A percentile compares a stretch with the other conserved stretches of the same genome.
Evolutionary conservation across 1,140 invertebrate species (phyloP).

Genomic region (Papilio glaucus): DNA sequence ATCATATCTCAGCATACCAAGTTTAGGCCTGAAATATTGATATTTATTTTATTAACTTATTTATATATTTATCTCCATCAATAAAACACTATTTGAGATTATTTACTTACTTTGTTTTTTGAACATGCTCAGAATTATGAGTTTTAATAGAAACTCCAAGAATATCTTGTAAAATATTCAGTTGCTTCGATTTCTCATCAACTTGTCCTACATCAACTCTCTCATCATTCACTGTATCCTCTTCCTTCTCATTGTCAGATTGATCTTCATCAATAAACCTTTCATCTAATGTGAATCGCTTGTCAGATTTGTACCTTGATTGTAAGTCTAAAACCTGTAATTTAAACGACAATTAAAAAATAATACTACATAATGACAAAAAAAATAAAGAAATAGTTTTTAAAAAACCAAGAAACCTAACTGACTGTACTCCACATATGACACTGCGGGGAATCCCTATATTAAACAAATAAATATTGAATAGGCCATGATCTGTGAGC

Average conservation of each 20-base stretch:
- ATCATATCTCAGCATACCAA: conserved; percentile 86
- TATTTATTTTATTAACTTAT: not conserved
- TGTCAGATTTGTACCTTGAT: conserved; percentile 84
- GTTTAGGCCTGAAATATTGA: conserved; percentile 62
- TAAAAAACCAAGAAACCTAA: no score
- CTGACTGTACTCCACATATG: no score
- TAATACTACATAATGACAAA: no score
- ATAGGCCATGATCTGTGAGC: no score
- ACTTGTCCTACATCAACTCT: conserved; percentile 64
- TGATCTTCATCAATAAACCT: conserved; percentile 82
- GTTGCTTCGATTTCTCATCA: conserved; percentile 84
- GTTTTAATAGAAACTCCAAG: conserved; percentile 78
- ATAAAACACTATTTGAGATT: conserved; percentile 24
- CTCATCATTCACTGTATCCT: conserved; percentile 47
- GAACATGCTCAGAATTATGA: conserved; percentile 54
- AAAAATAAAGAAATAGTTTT: no score
- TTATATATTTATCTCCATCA: not conserved
- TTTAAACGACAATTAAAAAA: conserved; percentile 38
- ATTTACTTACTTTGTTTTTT: conserved; percentile 70
- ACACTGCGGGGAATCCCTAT: no score
- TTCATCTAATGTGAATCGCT: conserved; percentile 84
- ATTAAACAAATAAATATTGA: no score
- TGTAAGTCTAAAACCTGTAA: conserved; percentile 83
- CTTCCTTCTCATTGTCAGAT: conserved; percentile 49
- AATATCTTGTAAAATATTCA: conserved; percentile 84